These are phyloP conservation scores for Dallia pectoralis DNA, from an alignment of 2,797 vertebrate genomes.

Conservation along the genomic window DNA sequence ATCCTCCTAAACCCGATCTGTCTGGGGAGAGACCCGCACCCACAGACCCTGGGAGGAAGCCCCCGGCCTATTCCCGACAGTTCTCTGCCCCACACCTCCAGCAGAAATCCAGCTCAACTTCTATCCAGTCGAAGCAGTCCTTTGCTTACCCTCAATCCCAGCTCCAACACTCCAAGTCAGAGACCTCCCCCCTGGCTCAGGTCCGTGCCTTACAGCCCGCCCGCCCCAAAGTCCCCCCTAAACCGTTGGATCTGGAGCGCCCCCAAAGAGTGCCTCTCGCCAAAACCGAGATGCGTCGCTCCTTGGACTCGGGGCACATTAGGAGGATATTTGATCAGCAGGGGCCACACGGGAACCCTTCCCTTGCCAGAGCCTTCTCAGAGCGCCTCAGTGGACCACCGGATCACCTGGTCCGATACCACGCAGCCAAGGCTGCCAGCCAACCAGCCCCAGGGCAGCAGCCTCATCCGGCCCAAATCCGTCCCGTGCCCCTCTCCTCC, in stretches of 20 bases:
- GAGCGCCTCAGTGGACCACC: conserved; percentile 52
- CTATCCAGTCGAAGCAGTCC: conserved; percentile 29
- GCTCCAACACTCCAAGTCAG: conserved; percentile 56
- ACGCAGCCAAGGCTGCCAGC: conserved; percentile 42
- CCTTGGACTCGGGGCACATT: conserved; percentile 52
- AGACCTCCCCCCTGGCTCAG: conserved; percentile 55
- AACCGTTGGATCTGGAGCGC: conserved; percentile 47
- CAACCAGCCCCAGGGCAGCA: conserved; percentile 15
- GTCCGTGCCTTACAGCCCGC: conserved; percentile 49
- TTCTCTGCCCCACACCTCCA: conserved; percentile 62
- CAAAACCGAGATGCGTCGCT: conserved; percentile 51
- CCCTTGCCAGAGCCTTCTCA: conserved; percentile 58
- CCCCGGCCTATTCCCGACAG: conserved; percentile 59
- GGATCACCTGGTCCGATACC: conserved; percentile 48
- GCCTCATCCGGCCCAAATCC: conserved; percentile 18
- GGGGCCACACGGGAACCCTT: conserved; percentile 35
- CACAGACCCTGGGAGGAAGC: conserved; percentile 44
- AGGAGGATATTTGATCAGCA: conserved; percentile 38
- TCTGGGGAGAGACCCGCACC: conserved; percentile 29
- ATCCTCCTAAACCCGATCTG: conserved; percentile 26
- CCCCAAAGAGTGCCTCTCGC: conserved; percentile 36
- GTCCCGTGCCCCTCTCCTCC: conserved; percentile 35
- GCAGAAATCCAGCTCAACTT: conserved; percentile 32
- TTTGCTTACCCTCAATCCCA: conserved; percentile 32
- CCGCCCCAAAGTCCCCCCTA: conserved; percentile 57